Evolutionary conservation across 2,113 vertebrate genomes (phyloP).

Genomic region (Eclectus roratus): DNA sequence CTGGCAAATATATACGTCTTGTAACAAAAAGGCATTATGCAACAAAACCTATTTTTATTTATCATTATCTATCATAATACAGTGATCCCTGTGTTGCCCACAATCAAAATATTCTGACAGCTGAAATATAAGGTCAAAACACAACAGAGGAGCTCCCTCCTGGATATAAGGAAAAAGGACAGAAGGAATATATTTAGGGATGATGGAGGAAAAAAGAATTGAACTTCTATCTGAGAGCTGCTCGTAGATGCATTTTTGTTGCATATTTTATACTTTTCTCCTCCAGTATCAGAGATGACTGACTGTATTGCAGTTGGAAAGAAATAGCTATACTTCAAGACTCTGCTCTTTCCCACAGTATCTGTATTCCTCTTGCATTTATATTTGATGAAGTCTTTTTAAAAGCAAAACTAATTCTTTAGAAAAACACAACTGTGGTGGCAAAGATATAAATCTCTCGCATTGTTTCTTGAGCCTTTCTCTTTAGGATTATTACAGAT

Average conservation of each 20-base stretch:
- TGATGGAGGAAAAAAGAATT: neutral
- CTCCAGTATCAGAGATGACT: neutral
- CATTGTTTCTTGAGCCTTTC: neutral
- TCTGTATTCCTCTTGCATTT: neutral
- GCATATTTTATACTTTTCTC: neutral
- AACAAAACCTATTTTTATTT: neutral
- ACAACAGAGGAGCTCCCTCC: neutral
- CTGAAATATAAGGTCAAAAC: neutral
- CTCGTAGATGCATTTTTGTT: neutral
- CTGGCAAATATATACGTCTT: neutral
- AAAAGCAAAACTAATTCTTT: neutral
- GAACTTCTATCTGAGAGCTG: neutral
- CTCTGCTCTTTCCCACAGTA: neutral
- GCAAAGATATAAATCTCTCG: slow-evolving; percentile 1
- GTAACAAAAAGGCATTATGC: neutral
- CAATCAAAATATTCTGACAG: neutral
- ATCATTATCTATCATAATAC: neutral
- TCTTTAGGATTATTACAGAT: slow-evolving; percentile 30
- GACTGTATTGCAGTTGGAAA: neutral
- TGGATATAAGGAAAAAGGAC: neutral
- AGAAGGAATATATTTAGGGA: neutral
- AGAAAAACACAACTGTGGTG: neutral
- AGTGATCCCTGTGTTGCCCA: neutral
- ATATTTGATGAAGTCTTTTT: neutral
- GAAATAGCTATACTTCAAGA: neutral